Percentiles rank a stretch among this genome's conserved stretches.
phyloP scores from a whole-genome alignment of 2,113 vertebrate genomes.

The Eudyptes chrysolophus region DNA sequence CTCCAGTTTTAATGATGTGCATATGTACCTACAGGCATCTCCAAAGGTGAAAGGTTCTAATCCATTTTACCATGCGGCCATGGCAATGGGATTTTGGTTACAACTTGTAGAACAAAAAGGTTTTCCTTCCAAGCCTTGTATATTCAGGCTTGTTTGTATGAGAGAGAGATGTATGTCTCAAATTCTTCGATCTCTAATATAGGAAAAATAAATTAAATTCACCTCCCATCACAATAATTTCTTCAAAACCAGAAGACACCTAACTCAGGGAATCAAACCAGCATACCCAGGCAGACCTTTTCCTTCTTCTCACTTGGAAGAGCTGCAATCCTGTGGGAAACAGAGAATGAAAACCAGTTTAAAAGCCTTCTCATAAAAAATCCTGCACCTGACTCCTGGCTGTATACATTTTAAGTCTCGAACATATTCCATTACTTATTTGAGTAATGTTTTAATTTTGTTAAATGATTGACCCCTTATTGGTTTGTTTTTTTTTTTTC shows the following conservation, averaged over 20 bases:
- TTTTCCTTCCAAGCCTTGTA: neutral
- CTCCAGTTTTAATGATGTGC: neutral
- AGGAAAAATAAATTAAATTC: neutral
- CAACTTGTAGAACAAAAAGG: neutral
- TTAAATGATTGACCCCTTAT: neutral
- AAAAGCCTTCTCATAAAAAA: neutral
- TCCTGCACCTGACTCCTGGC: neutral
- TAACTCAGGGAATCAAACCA: neutral
- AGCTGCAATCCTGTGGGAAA: neutral
- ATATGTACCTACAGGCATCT: neutral
- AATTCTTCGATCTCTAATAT: neutral
- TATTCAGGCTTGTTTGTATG: neutral
- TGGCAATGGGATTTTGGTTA: neutral
- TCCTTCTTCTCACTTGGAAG: neutral
- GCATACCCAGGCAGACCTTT: neutral
- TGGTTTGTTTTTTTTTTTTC: too few relatives aligned
- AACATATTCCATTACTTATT: neutral
- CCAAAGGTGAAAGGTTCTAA: neutral
- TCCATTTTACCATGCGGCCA: neutral
- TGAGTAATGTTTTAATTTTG: neutral
- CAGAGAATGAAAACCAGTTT: neutral
- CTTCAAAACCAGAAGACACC: neutral
- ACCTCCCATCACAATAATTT: neutral
- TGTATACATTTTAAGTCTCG: neutral
- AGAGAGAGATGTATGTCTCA: neutral